Percentiles rank a stretch among this genome's conserved stretches.
phyloP scores from a whole-genome alignment of 2,888 invertebrate genomes.

The Lochmaea crataegi region DNA sequence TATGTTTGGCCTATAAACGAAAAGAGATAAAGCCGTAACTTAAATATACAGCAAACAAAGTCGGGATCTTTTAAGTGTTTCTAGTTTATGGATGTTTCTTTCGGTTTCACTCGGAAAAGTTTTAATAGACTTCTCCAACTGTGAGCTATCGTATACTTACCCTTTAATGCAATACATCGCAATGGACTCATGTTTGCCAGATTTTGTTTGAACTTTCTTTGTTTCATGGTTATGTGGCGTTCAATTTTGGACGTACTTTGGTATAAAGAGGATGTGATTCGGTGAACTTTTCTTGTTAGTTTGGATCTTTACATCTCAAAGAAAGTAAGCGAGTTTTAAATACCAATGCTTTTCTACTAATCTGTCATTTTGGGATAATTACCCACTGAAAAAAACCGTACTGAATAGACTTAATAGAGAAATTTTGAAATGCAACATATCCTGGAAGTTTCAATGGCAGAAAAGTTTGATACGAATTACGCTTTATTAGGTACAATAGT shows the following conservation, averaged over 20 bases:
- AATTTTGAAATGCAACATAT: no score
- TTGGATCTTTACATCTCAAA: slow-evolving; percentile 3
- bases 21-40: slow-evolving; percentile 32
- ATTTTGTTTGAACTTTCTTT: slow-evolving; percentile 32
- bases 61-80: slow-evolving; percentile 37
- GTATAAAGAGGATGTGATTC: slow-evolving; percentile 8
- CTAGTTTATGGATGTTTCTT: slow-evolving; percentile 37
- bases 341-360: neutral
- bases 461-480: no score
- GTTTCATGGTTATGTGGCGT: slow-evolving; percentile 23
- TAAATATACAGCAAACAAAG: slow-evolving; percentile 35
- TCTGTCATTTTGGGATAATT: neutral
- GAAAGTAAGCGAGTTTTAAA: neutral
- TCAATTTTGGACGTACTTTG: neutral
- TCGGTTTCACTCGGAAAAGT: slow-evolving; percentile 37
- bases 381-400: no score
- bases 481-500: no score
- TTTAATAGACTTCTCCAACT: slow-evolving; percentile 39
- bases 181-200: slow-evolving; percentile 28
- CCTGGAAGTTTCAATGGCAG: no score
- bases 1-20: slow-evolving; percentile 4
- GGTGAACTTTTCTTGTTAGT: slow-evolving; percentile 4
- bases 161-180: slow-evolving; percentile 30
- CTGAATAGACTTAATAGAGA: no score
- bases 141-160: slow-evolving; percentile 30